phyloP scores from a whole-genome alignment of 1,140 invertebrate species.

The Littorina saxatilis region DNA sequence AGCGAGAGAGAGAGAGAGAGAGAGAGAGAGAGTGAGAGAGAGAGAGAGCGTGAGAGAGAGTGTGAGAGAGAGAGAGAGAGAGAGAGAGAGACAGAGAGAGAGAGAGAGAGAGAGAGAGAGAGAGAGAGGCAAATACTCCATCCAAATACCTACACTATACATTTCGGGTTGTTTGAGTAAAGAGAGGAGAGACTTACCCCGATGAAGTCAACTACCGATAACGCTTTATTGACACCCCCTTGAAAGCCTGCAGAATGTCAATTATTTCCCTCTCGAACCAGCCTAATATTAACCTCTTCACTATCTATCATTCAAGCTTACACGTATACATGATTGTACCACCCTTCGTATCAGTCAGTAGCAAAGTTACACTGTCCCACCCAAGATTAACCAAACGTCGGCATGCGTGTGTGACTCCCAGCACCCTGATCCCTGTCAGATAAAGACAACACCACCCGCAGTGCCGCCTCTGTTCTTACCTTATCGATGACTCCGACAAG shows the following conservation, averaged over 20 bases:
- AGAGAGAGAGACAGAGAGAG: slow-evolving; percentile 15
- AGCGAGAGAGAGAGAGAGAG: neutral
- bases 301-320: no score
- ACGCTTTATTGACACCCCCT: no score
- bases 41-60: neutral
- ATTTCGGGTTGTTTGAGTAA: neutral
- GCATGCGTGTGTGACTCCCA: no score
- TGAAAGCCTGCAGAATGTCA: no score
- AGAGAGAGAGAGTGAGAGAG: slow-evolving; percentile 16
- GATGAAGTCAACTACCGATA: neutral
- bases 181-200: neutral
- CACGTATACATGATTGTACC: no score
- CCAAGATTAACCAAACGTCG: no score
- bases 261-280: no score
- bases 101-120: slow-evolving; percentile 7
- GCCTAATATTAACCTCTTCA: no score
- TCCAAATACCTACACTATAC: neutral
- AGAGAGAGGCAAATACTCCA: neutral
- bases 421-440: no score
- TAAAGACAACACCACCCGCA: neutral
- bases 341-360: no score
- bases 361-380: no score
- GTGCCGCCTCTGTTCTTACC: neutral
- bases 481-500: neutral
- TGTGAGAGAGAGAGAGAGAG: slow-evolving; percentile 3